Base-by-base conservation (phyloP, 2,797 vertebrate genomes). In the Hylomyscus alleni region DNA sequence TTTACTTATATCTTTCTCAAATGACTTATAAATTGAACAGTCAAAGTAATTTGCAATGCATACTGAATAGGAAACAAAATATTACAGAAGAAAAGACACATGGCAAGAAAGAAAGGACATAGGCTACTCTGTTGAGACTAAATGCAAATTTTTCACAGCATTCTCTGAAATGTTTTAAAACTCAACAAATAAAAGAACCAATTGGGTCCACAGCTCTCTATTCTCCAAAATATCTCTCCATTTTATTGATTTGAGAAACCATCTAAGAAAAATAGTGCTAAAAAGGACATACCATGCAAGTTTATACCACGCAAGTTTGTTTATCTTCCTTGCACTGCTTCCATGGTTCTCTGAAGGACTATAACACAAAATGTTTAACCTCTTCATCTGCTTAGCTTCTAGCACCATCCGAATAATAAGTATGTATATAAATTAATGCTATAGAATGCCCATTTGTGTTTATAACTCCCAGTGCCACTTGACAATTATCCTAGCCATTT, bases 381-480 rank as follows among this genome's bases (percentile, higher is more conserved):
- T 96, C 22, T 78, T 12, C 11, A 0, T 94, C 77, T 95, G 77
- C n/a, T 96, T 81, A 54, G 54, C 19, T 75, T 88, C 56, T 50
- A 87, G 67, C 77, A 54, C 40, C 75, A 67, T 73, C 58, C 50
- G 31, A 91, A 84, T 13, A 65, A 78, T 83, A 85, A 81, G 40
- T 85, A 10, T 19, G 3, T 10, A 37, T 81, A 47, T 19, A 92
- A 95, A 78, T 96, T 60, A 87, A 85, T 8, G 10, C 37, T 76
- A 40, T 73, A 37, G 17, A 95, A 75, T 40, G 77, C 65, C n/a
- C 29, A 75, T 93, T 95, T 93, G 34, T 89, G 65, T 69, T 88
- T 95, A 93, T 86, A 93, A 93, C 54, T 56, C 96, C 95, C n/a
- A 75, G 65, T 88, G n/a, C 50, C 93, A 81, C 67, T 81, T 73